Evolutionary conservation across 2,888 invertebrate genomes (phyloP).

Genomic region (Diaphora mendica): DNA sequence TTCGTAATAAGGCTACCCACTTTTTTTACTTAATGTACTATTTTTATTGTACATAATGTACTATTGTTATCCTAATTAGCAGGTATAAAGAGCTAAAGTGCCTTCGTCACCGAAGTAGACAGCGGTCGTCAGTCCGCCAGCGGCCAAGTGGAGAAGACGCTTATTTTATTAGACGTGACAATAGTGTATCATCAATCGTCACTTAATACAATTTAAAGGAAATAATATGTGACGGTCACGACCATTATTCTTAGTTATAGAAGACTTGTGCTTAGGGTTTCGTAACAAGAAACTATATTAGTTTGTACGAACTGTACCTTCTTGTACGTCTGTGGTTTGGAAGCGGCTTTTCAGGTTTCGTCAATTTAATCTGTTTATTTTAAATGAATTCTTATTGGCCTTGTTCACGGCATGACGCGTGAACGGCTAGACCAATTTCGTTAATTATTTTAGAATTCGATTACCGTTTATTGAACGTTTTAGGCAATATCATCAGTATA

Average conservation of each 20-base stretch:
- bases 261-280: not conserved
- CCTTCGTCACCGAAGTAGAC: not conserved
- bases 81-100: not conserved
- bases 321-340: not conserved
- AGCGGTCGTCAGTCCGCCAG: not conserved
- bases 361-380: no score
- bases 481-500: no score
- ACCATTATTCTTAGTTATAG: not conserved
- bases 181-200: not conserved
- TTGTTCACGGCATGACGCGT: no score
- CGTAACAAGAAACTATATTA: not conserved
- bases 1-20: constrained; percentile 4
- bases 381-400: no score
- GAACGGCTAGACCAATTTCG: no score
- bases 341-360: no score
- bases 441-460: no score
- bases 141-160: not conserved
- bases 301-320: not conserved
- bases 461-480: no score
- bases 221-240: not conserved
- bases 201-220: not conserved
- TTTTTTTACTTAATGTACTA: not conserved
- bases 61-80: not conserved
- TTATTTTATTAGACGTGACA: not conserved
- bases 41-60: not conserved